These are phyloP conservation scores for Hedychridium roseum DNA, from an alignment of 2,888 invertebrate species.

Conservation along the genomic window DNA sequence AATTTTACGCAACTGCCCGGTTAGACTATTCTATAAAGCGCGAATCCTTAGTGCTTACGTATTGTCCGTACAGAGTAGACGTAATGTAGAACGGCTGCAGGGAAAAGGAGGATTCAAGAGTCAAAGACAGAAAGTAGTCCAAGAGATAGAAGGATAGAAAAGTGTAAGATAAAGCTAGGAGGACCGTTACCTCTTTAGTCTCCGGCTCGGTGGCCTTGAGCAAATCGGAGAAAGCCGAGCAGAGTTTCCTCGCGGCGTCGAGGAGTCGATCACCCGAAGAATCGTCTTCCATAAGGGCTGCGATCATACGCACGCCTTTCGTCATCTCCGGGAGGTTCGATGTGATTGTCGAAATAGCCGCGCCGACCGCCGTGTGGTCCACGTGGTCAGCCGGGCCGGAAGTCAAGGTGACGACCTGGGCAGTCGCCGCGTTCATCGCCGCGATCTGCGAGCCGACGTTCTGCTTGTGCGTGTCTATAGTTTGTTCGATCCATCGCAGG, in stretches of 20 bases:
- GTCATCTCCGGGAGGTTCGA: conserved; percentile 97
- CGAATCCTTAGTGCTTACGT: conserved; percentile 47
- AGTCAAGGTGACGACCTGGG: conserved; percentile 92
- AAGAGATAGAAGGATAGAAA: too few relatives aligned
- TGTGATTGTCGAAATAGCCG: conserved; percentile 96
- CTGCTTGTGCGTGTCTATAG: conserved; percentile 93
- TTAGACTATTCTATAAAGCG: conserved; percentile 7
- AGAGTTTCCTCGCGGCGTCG: conserved; percentile 91
- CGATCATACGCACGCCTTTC: conserved; percentile 92
- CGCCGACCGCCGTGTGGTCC: conserved; percentile 94
- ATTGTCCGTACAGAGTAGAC: conserved; percentile 54
- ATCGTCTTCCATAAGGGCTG: conserved; percentile 90
- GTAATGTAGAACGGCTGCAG: conserved; percentile 55
- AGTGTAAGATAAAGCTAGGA: too few relatives aligned
- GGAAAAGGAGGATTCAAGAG: conserved; percentile 31
- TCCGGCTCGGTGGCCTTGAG: conserved; percentile 96
- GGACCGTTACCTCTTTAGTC: conserved; percentile 81
- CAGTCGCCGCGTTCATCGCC: conserved; percentile 99
- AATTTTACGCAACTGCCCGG: too few relatives aligned
- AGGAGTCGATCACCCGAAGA: conserved; percentile 84
- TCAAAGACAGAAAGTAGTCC: conserved; percentile 2
- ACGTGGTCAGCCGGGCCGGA: conserved; percentile 86
- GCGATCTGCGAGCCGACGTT: conserved; percentile 96
- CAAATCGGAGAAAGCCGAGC: conserved; percentile 93
- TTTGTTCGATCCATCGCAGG: conserved; percentile 92